phyloP scores from a whole-genome alignment of 2,797 vertebrate species.

The Coranthus polyacanthus region DNA sequence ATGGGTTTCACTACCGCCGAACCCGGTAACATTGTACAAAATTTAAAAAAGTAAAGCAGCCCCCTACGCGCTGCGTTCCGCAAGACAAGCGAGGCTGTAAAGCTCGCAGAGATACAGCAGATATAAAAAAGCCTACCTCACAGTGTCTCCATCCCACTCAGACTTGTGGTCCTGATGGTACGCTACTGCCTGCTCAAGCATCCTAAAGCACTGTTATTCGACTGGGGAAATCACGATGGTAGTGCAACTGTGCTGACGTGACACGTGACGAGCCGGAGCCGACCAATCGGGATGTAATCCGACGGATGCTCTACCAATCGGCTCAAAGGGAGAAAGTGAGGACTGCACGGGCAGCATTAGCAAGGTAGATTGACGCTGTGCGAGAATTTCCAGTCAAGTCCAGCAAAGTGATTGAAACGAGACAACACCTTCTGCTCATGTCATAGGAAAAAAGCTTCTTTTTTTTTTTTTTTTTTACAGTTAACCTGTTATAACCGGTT shows the following conservation, averaged over 20 bases:
- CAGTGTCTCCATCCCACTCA: conserved; percentile 71
- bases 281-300: conserved; percentile 75
- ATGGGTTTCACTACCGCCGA: not conserved
- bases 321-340: conserved; percentile 32
- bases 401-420: conserved; percentile 27
- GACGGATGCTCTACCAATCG: conserved; percentile 73
- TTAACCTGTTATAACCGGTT: too few relatives aligned
- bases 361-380: conserved; percentile 84
- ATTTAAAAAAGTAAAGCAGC: conserved; percentile 32
- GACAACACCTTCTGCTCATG: not conserved
- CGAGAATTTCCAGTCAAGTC: conserved; percentile 68
- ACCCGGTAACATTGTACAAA: conserved; percentile 37
- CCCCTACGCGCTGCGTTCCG: not conserved
- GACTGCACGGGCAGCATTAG: conserved; percentile 51
- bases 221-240: conserved; percentile 54
- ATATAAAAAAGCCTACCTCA: conserved; percentile 68
- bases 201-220: conserved; percentile 69
- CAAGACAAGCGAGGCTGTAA: not conserved
- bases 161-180: conserved; percentile 71
- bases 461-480: too few relatives aligned
- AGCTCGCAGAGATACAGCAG: not conserved
- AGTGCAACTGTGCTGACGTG: conserved; percentile 59
- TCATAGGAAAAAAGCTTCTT: too few relatives aligned
- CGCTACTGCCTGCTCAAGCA: conserved; percentile 71
- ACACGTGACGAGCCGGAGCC: conserved; percentile 30